Evolutionary conservation across 2,113 vertebrate species (phyloP).

Genomic region (Regulus satrapa): DNA sequence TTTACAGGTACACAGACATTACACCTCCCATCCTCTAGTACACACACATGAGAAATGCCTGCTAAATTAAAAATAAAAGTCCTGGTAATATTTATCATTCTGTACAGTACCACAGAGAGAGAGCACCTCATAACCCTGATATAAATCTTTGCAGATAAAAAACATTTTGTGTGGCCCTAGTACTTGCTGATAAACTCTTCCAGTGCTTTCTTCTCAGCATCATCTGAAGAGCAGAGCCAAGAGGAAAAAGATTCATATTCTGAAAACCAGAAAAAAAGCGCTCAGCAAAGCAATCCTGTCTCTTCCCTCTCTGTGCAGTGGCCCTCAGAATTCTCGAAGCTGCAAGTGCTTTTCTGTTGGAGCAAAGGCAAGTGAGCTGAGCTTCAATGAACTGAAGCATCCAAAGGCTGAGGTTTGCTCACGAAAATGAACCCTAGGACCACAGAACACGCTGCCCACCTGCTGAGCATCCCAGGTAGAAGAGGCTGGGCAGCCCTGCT

Average conservation of each 20-base stretch:
- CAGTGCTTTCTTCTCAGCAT: background rate
- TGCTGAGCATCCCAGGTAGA: background rate
- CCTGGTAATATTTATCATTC: background rate
- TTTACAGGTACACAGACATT: background rate
- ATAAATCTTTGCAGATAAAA: background rate
- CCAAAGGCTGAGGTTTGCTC: background rate
- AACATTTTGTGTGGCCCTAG: background rate
- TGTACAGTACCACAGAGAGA: background rate
- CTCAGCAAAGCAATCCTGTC: background rate
- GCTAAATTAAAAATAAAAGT: background rate
- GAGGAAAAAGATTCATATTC: background rate
- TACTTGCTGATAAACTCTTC: background rate
- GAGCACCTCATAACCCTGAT: background rate
- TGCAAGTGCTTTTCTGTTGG: background rate
- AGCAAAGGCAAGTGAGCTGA: background rate
- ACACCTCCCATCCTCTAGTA: background rate
- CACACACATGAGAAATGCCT: background rate
- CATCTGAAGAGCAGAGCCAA: background rate
- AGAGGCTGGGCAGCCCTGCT: background rate
- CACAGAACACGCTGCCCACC: background rate
- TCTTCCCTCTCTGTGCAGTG: background rate
- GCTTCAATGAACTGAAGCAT: background rate
- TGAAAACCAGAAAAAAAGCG: background rate
- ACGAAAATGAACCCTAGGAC: rapidly evolving
- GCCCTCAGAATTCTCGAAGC: background rate